Conservation (phyloP, 2,797 vertebrate species). For the Mus caroli region DNA sequence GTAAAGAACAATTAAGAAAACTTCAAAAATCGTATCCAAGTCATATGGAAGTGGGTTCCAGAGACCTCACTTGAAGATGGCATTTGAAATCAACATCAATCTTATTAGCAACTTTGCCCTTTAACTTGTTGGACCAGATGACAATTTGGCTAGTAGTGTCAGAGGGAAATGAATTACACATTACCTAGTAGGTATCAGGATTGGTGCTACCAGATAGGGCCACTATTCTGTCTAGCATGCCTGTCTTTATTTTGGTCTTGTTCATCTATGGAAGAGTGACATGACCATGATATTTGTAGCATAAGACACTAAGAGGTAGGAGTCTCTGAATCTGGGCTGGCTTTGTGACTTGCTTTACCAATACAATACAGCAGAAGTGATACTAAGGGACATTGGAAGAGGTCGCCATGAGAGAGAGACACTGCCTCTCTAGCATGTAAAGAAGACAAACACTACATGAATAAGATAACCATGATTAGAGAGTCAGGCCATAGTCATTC, state of each 20-base stretch:
- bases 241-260: background rate
- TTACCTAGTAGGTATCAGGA: background rate
- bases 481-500: background rate
- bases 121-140: background rate
- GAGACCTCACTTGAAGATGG: background rate
- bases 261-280: background rate
- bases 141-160: background rate
- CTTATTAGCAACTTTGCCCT: background rate
- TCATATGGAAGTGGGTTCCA: background rate
- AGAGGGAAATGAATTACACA: background rate
- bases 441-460: background rate
- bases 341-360: constrained; percentile 4
- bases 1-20: background rate
- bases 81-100: background rate
- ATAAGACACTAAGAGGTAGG: background rate
- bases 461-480: background rate
- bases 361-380: background rate
- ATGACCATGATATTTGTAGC: background rate
- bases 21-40: background rate
- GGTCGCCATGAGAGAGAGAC: background rate
- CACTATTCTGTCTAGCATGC: background rate
- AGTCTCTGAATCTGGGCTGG: constrained; percentile 7
- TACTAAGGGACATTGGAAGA: background rate
- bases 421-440: background rate
- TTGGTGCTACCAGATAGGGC: background rate